Percentiles rank a stretch among this genome's conserved stretches.
These are phyloP conservation scores for Orientallactaga sibirica DNA, from an alignment of 2,797 vertebrate species.

Conservation along the genomic window DNA sequence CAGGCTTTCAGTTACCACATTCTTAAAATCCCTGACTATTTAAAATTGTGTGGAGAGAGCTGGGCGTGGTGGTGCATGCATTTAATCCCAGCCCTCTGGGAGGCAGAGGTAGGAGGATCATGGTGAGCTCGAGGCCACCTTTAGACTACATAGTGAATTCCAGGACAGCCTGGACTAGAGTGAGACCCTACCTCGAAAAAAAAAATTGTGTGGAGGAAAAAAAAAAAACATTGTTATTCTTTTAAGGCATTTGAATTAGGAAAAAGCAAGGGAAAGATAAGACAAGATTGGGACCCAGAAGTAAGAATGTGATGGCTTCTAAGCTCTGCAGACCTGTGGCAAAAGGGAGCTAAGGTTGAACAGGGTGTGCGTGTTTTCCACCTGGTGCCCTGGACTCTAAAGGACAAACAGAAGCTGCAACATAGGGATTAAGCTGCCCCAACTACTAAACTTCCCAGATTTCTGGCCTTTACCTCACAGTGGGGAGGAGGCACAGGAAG, in stretches of 20 bases:
- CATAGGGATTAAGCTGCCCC: neutral
- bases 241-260: neutral
- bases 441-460: neutral
- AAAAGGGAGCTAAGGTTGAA: neutral
- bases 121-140: no score
- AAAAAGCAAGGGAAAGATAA: constrained; percentile 7
- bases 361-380: neutral
- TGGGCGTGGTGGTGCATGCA: neutral
- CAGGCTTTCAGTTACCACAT: neutral
- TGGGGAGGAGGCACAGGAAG: no score
- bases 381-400: neutral
- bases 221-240: neutral
- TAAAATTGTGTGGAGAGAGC: neutral
- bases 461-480: neutral
- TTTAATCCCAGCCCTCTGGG: no score
- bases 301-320: constrained; percentile 8
- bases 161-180: no score
- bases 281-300: constrained; percentile 1
- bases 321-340: neutral
- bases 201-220: neutral
- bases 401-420: neutral
- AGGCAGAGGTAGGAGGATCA: no score
- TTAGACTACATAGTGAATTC: no score
- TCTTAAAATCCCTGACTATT: constrained; percentile 46
- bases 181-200: no score